Evolutionary conservation across 2,888 invertebrate species (phyloP), one percentile per base, ranked within the genome.

Genomic region (Tenthredo amoena): DNA sequence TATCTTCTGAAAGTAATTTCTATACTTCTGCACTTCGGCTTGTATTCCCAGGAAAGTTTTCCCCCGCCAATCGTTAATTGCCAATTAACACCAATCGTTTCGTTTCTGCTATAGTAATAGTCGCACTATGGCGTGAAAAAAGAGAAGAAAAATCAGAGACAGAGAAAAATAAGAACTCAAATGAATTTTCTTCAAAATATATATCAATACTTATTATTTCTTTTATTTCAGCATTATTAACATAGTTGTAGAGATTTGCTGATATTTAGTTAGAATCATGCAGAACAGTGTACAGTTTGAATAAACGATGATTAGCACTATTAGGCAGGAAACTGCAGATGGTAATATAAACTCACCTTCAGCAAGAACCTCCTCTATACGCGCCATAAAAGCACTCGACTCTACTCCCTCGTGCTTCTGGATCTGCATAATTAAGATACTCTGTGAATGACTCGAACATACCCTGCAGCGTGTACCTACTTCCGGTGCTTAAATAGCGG

Each of bases 381-480:
- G n/a, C n/a, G n/a, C 34, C 62, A 81, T 81, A 37, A 81, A 81
- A 58, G 81, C 50, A 62, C 81, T 62, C 62, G 40, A 62, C 81
- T 62, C 72, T 21, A 15, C 43, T 10, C 21, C 40, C 21, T 62
- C 37, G 81, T 81, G 62, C 62, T 50, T 40, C 81, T 40, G 40
- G 58, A 81, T 81, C 81, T 81, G 81, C 62, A 81, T 81, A 81
- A 81, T 81, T 81, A 81, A 81, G 81, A 62, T 58, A 81, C 81
- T 81, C 37, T 40, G 58, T 62, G 81, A 81, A 81, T 81, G 50
- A 81, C 81, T 81, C 40, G 40, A 81, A 55, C 31, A 62, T 40
- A 62, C 81, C 40, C n/a, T 15, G 12, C 15, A 34, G 31, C 40
- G 81, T 81, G 58, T 55, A 18, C 50, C 50, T 81, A 81, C 81